Evolutionary conservation across 2,888 invertebrate species (phyloP).

Genomic region (Rhyacophila evoluta): DNA sequence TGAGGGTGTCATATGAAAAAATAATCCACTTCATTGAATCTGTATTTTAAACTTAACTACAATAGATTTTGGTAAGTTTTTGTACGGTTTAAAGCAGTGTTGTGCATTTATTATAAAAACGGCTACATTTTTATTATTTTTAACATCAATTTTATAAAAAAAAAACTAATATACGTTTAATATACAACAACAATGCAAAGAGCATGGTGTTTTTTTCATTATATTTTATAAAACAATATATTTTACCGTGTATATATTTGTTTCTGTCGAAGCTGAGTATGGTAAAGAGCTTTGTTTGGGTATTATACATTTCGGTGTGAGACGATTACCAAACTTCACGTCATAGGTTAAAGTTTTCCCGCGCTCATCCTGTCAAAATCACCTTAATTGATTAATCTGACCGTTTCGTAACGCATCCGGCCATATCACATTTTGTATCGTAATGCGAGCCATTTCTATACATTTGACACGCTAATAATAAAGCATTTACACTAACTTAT

Average conservation of each 20-base stretch:
- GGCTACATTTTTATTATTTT: too few species aligned
- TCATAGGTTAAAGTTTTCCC: constrained; percentile 40
- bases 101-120: too few species aligned
- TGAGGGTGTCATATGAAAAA: too few species aligned
- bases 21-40: too few species aligned
- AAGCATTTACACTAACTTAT: neutral
- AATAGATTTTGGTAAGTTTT: too few species aligned
- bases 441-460: neutral
- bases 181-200: too few species aligned
- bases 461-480: constrained; percentile 9
- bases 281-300: neutral
- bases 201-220: too few species aligned
- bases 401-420: constrained; percentile 25
- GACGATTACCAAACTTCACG: constrained; percentile 29
- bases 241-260: neutral
- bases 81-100: too few species aligned
- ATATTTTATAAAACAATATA: too few species aligned
- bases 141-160: too few species aligned
- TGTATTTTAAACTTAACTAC: too few species aligned
- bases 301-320: neutral
- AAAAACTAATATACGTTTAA: too few species aligned
- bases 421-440: neutral
- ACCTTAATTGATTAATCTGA: constrained; percentile 24
- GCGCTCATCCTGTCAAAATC: constrained; percentile 18
- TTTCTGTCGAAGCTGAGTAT: neutral